phyloP scores from a whole-genome alignment of 2,113 vertebrate species.

The Pipa parva region DNA sequence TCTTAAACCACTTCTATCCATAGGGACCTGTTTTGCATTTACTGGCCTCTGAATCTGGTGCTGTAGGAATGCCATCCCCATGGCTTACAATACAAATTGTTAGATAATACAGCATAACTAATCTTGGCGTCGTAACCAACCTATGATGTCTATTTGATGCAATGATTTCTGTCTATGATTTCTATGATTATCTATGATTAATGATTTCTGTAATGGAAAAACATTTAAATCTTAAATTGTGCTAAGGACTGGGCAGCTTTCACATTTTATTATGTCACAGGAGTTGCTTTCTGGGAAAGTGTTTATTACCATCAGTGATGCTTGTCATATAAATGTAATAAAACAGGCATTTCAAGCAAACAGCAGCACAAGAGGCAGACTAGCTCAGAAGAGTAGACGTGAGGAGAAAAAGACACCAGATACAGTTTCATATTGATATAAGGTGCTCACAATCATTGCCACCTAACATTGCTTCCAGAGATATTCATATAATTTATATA shows the following conservation, averaged over 20 bases:
- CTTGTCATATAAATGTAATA: slow-evolving; percentile 7
- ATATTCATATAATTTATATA: background rate
- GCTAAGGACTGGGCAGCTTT: background rate
- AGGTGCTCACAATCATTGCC: background rate
- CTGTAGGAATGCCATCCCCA: too few relatives aligned
- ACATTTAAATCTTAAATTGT: slow-evolving; percentile 2
- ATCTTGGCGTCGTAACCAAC: too few relatives aligned
- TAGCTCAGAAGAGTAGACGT: background rate
- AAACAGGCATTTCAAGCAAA: background rate
- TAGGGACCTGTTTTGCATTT: too few relatives aligned
- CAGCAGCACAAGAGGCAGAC: background rate
- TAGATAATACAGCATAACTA: too few relatives aligned
- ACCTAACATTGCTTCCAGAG: background rate
- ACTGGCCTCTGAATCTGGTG: too few relatives aligned
- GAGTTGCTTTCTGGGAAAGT: background rate
- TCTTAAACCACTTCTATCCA: too few relatives aligned
- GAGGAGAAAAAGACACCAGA: background rate
- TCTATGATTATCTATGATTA: too few relatives aligned
- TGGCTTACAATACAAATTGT: too few relatives aligned
- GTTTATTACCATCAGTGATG: background rate
- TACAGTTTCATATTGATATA: background rate
- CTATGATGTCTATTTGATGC: too few relatives aligned
- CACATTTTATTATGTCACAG: background rate
- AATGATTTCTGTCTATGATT: too few relatives aligned
- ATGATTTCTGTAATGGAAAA: background rate